Evolutionary conservation across 1,140 invertebrate genomes (phyloP).

Genomic region (Temnothorax curvispinosus): DNA sequence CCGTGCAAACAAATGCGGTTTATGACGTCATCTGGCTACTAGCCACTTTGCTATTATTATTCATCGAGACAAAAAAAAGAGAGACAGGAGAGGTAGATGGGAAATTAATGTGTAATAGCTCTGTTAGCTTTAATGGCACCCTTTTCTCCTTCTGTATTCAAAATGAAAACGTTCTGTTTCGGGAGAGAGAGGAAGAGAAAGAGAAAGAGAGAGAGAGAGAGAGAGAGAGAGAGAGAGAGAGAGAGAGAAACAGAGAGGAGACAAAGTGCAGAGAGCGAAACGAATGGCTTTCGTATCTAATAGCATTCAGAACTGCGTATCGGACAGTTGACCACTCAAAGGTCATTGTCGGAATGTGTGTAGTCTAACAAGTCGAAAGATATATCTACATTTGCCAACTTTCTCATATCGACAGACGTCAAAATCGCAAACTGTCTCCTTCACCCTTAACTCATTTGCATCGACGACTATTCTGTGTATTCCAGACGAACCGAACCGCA

Average conservation of each 20-base stretch:
- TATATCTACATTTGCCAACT: not conserved
- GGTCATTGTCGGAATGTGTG: not conserved
- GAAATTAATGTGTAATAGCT: constrained; percentile 13
- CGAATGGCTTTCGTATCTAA: not conserved
- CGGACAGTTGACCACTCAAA: not conserved
- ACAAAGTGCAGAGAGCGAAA: not conserved
- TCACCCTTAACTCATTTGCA: constrained; percentile 4
- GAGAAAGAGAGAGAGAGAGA: not conserved
- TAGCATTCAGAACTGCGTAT: not conserved
- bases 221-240: not conserved
- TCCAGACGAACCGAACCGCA: not conserved
- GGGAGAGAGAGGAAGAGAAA: not conserved
- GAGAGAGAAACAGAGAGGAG: not conserved
- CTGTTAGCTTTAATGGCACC: not conserved
- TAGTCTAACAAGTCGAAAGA: not conserved
- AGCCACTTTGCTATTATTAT: constrained; percentile 35
- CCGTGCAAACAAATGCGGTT: constrained; percentile 1
- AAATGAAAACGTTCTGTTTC: not conserved
- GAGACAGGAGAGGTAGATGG: not conserved
- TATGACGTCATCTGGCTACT: constrained; percentile 32
- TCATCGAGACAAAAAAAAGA: not conserved
- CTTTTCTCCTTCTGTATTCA: not conserved
- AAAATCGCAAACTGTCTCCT: not conserved
- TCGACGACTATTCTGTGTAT: not conserved
- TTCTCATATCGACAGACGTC: constrained; percentile 7